Percentiles rank a stretch among this genome's conserved stretches.
phyloP scores from a whole-genome alignment of 2,797 vertebrate genomes.

The Tragelaphus oryx region DNA sequence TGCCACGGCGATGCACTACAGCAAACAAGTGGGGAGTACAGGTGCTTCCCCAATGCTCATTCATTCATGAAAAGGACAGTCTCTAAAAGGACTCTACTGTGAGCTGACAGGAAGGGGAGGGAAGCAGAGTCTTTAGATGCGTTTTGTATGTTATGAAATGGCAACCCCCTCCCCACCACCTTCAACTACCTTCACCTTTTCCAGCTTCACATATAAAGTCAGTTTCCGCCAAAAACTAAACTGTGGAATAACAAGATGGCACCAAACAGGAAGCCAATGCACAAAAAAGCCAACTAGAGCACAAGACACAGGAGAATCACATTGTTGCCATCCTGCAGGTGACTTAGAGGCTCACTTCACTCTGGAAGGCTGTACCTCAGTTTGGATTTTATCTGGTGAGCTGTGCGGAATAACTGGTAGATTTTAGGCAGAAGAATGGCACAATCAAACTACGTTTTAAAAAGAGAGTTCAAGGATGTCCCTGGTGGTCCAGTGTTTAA shows the following conservation, averaged over 20 bases:
- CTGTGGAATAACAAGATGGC: not conserved
- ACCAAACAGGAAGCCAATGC: not conserved
- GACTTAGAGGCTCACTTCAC: not conserved
- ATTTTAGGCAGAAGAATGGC: not conserved
- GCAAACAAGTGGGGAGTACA: not conserved
- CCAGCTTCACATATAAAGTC: not conserved
- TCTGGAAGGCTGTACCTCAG: not conserved
- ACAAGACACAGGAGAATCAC: not conserved
- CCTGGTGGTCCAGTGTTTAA: not conserved
- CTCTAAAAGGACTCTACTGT: not conserved
- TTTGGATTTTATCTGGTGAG: not conserved
- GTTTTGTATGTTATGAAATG: rapidly evolving
- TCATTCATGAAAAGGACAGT: not conserved
- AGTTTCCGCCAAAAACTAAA: not conserved
- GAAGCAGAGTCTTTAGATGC: not conserved
- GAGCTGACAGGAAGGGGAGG: not conserved
- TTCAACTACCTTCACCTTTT: not conserved
- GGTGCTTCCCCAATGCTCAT: not conserved
- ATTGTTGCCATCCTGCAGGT: not conserved
- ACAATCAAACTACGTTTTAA: not conserved
- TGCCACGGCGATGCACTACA: rapidly evolving
- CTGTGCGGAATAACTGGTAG: not conserved
- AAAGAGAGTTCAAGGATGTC: not conserved
- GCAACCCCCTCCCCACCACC: not conserved
- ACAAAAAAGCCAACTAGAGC: not conserved